These are phyloP conservation scores for Sinocyclocheilus rhinocerous DNA, from an alignment of 2,113 vertebrate genomes.

Conservation along the genomic window DNA sequence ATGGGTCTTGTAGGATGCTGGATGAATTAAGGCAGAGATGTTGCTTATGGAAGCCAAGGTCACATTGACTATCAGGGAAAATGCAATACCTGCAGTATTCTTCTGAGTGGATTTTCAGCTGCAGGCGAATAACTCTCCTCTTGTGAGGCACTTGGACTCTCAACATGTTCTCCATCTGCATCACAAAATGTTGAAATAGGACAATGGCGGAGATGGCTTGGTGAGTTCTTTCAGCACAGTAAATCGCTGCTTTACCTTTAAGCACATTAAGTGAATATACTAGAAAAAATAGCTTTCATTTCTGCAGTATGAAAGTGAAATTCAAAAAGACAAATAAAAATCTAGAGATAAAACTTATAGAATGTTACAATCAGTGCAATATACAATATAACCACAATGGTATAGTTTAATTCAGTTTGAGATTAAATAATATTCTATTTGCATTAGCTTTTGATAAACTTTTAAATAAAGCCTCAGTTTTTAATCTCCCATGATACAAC, in stretches of 20 bases:
- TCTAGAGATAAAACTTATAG: not conserved
- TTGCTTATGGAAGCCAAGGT: slow-evolving; percentile 56
- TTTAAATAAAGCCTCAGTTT: not conserved
- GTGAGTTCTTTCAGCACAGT: slow-evolving; percentile 33
- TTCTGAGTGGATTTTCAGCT: slow-evolving; percentile 80
- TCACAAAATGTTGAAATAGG: slow-evolving; percentile 61
- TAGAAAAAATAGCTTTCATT: not conserved
- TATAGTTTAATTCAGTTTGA: not conserved
- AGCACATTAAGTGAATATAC: not conserved
- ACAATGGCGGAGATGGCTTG: slow-evolving; percentile 27
- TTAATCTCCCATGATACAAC: not conserved
- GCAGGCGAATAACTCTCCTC: slow-evolving; percentile 75
- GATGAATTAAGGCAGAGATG: slow-evolving; percentile 41
- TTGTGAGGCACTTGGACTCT: slow-evolving; percentile 63
- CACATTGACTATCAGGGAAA: slow-evolving; percentile 55
- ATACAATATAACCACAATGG: not conserved
- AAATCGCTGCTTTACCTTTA: slow-evolving; percentile 12
- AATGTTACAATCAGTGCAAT: not conserved
- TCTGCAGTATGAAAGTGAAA: not conserved
- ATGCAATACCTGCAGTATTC: slow-evolving; percentile 79
- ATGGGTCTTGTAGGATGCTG: slow-evolving; percentile 42
- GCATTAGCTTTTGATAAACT: too few relatives aligned
- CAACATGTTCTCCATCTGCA: slow-evolving; percentile 73
- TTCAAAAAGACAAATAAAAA: not conserved
- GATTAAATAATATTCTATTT: not conserved